phyloP scores from a whole-genome alignment of 2,888 invertebrate genomes.

The Eristalinus aeneus region DNA sequence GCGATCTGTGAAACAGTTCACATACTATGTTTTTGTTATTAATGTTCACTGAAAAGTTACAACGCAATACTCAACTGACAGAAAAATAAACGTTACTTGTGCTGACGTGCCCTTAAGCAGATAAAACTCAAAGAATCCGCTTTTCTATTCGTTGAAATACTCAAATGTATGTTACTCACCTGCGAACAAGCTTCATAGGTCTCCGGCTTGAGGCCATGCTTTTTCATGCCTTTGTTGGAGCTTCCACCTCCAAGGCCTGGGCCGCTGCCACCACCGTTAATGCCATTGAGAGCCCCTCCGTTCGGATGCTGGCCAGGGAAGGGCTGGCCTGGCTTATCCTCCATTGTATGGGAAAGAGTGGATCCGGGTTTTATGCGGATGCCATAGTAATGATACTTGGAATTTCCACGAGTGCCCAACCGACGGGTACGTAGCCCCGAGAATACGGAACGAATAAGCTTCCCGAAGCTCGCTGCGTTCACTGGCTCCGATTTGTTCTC shows the following conservation, averaged over 20 bases:
- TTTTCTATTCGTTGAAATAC: not conserved
- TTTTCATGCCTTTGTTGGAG: conserved; percentile 74
- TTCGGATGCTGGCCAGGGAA: conserved; percentile 69
- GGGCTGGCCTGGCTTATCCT: conserved; percentile 79
- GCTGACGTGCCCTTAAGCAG: not conserved
- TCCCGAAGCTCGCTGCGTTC: conserved; percentile 99
- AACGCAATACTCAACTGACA: not conserved
- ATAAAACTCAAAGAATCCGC: not conserved
- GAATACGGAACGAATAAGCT: conserved; percentile 98
- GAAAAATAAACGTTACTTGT: not conserved
- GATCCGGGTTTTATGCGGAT: conserved; percentile 96
- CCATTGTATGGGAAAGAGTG: conserved; percentile 84
- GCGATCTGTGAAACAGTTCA: not conserved
- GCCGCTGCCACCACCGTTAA: conserved; percentile 41
- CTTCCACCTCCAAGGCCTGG: conserved; percentile 34
- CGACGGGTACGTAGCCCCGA: conserved; percentile 96
- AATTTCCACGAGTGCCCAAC: conserved; percentile 97
- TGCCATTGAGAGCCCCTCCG: conserved; percentile 45
- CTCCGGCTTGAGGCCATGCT: conserved; percentile 78
- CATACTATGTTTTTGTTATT: not conserved
- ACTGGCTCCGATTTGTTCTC: conserved; percentile 97
- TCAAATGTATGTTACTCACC: conserved; percentile 74
- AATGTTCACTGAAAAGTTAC: not conserved
- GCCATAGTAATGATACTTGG: conserved; percentile 99
- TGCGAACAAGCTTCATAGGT: conserved; percentile 80